Evolutionary conservation across 2,888 invertebrate genomes (phyloP).

Genomic region (Limnephilus auricula): DNA sequence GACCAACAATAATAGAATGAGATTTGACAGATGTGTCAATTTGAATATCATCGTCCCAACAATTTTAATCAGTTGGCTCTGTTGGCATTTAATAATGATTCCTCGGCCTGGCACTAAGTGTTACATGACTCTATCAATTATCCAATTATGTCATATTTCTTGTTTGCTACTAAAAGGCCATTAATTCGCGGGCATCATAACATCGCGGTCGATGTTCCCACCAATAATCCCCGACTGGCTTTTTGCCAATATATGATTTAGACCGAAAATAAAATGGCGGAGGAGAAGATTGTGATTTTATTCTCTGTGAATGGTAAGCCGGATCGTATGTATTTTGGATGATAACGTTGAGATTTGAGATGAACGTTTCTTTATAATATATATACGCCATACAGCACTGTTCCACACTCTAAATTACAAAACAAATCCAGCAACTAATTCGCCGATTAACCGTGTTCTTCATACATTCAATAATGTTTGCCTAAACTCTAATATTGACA

Average conservation of each 20-base stretch:
- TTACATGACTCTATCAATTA: slow-evolving; percentile 3
- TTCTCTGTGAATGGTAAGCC: not conserved
- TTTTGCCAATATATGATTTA: not conserved
- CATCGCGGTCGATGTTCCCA: not conserved
- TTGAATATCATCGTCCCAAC: not conserved
- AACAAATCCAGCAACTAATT: no score
- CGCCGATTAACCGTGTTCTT: no score
- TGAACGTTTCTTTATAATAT: not conserved
- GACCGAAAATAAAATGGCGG: not conserved
- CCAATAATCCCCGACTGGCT: not conserved
- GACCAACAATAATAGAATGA: not conserved
- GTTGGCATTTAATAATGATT: not conserved
- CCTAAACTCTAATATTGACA: no score
- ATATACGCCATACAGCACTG: no score
- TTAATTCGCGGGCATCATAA: not conserved
- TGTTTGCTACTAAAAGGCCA: slow-evolving; percentile 3
- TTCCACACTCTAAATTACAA: no score
- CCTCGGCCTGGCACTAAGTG: not conserved
- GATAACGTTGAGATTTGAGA: not conserved
- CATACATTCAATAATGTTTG: no score
- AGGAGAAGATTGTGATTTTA: not conserved
- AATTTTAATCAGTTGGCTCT: not conserved
- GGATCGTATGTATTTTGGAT: not conserved
- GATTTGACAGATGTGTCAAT: not conserved
- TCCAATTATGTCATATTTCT: slow-evolving; percentile 21